A percentile compares a stretch with the other conserved stretches of the same genome.
These are phyloP conservation scores for Colaptes auratus DNA, from an alignment of 2,113 vertebrate genomes.

Conservation along the genomic window DNA sequence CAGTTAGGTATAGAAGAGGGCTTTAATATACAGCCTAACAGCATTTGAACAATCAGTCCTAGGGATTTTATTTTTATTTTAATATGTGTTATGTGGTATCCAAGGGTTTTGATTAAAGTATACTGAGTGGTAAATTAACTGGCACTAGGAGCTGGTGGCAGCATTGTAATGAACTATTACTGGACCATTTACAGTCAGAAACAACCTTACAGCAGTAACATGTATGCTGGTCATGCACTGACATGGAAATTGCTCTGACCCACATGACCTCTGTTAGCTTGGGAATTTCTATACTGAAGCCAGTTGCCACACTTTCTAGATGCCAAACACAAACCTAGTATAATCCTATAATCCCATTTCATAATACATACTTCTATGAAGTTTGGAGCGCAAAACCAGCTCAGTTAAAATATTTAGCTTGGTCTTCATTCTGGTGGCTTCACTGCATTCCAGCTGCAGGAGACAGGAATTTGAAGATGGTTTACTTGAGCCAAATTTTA, in stretches of 20 bases:
- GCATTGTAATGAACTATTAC: not conserved
- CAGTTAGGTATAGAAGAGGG: not conserved
- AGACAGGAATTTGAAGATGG: slow-evolving; percentile 10
- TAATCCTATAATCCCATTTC: not conserved
- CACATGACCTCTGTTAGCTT: not conserved
- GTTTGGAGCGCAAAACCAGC: not conserved
- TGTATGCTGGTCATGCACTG: not conserved
- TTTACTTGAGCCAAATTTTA: slow-evolving; percentile 18
- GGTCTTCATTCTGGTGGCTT: slow-evolving; percentile 40
- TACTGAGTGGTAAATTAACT: not conserved
- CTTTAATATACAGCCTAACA: not conserved
- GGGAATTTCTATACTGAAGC: not conserved
- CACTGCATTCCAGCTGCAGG: slow-evolving; percentile 27
- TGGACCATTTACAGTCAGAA: not conserved
- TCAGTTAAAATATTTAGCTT: slow-evolving; percentile 53
- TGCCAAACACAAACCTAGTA: not conserved
- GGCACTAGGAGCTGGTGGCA: not conserved
- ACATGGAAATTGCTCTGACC: not conserved
- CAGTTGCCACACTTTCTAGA: not conserved
- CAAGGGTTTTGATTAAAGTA: not conserved
- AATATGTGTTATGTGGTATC: not conserved
- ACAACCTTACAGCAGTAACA: not conserved
- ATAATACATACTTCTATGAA: not conserved
- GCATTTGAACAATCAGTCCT: not conserved
- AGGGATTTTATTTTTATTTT: not conserved